Conservation (phyloP, 2,797 vertebrate species). For the Cyclura pinguis region DNA sequence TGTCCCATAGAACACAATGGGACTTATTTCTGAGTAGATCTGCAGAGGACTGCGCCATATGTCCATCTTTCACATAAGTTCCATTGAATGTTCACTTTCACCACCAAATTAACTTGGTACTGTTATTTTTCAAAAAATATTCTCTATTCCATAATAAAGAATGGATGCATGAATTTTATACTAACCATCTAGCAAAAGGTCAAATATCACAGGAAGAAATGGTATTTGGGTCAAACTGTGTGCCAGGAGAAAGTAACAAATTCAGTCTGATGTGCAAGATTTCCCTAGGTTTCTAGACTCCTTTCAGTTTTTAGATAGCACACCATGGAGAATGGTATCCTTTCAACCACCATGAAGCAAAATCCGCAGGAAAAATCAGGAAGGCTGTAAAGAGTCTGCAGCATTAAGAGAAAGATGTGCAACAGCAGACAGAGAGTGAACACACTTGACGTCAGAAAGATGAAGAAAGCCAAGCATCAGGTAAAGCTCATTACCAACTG, state of each 20-base stretch:
- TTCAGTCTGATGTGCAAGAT: background rate
- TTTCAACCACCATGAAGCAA: constrained; percentile 38
- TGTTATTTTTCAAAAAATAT: too few relatives aligned
- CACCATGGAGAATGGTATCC: constrained; percentile 7
- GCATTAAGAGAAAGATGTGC: constrained; percentile 56
- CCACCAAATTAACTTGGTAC: background rate
- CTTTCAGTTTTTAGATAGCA: background rate
- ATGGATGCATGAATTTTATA: constrained; percentile 16
- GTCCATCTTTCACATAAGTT: constrained; percentile 15
- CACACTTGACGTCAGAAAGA: constrained; percentile 69
- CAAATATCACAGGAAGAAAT: constrained; percentile 4
- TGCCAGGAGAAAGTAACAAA: background rate
- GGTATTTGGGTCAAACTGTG: constrained; percentile 14
- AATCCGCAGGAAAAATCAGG: constrained; percentile 5
- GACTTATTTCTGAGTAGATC: background rate
- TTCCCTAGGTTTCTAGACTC: background rate
- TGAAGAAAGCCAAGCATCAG: constrained; percentile 72
- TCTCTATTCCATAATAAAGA: background rate
- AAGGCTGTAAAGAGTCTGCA: constrained; percentile 17
- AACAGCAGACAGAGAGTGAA: constrained; percentile 51
- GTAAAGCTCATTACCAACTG: constrained; percentile 68
- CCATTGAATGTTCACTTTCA: constrained; percentile 7
- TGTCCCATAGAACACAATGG: background rate
- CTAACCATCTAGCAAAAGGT: constrained; percentile 17
- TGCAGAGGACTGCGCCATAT: background rate